These are phyloP conservation scores for Pantherophis alleghaniensis DNA, from an alignment of 2,797 vertebrate species.

Conservation along the genomic window DNA sequence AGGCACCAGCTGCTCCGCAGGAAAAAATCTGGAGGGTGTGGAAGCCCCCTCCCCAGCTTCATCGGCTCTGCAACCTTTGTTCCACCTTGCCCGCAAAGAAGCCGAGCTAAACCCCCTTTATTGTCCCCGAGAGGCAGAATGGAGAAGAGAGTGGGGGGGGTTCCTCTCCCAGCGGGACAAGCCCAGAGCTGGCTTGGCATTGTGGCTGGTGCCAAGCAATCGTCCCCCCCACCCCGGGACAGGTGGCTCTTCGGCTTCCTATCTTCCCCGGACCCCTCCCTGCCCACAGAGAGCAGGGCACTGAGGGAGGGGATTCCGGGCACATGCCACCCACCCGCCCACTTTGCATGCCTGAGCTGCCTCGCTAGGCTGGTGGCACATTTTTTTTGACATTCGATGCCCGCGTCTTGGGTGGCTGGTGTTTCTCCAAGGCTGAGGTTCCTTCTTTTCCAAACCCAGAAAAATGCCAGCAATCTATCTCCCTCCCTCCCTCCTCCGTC, in stretches of 20 bases:
- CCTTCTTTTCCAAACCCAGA: too few species aligned
- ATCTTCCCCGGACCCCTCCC: not conserved
- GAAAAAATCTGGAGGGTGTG: not conserved
- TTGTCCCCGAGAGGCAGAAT: too few species aligned
- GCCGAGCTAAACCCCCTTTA: not conserved
- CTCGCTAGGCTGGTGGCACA: not conserved
- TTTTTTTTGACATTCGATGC: not conserved
- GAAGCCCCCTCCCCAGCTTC: not conserved
- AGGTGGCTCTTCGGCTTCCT: not conserved
- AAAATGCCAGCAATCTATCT: not conserved
- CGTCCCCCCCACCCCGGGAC: not conserved
- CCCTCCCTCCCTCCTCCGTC: not conserved
- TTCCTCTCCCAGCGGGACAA: too few species aligned
- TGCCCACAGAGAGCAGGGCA: not conserved
- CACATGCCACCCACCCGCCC: not conserved
- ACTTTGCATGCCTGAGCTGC: not conserved
- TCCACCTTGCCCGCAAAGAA: not conserved
- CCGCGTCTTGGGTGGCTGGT: not conserved
- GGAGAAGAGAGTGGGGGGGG: too few species aligned
- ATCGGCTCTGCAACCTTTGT: not conserved
- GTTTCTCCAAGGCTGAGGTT: not conserved
- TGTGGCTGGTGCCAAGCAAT: not conserved
- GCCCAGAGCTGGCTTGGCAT: fast-evolving
- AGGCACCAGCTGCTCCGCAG: too few species aligned
- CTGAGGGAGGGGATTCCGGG: not conserved